Conservation (phyloP, 2,797 vertebrate species). For the Carapus acus region DNA sequence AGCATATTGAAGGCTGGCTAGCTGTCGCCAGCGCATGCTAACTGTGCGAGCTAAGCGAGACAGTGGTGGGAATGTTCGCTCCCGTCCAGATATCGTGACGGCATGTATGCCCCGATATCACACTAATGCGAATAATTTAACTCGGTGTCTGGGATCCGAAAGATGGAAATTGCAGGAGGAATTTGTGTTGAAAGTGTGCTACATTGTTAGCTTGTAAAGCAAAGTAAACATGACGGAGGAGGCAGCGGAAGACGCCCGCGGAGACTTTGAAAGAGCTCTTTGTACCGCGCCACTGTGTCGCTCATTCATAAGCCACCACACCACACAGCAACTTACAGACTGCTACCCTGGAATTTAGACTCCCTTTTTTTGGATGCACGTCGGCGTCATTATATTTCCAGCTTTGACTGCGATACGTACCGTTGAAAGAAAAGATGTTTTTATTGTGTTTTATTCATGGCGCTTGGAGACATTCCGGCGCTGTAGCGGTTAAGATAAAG, state of each 20-base stretch:
- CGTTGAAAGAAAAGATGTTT: too few relatives aligned
- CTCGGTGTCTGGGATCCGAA: too few relatives aligned
- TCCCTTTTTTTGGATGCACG: too few relatives aligned
- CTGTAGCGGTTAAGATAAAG: too few relatives aligned
- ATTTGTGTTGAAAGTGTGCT: too few relatives aligned
- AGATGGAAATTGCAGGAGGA: too few relatives aligned
- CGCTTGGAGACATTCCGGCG: too few relatives aligned
- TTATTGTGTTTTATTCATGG: too few relatives aligned
- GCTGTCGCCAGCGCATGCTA: constrained; percentile 21
- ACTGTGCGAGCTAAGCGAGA: constrained; percentile 6
- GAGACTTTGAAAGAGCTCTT: constrained; percentile 55
- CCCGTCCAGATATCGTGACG: neutral
- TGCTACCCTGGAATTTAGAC: neutral
- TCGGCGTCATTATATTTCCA: too few relatives aligned
- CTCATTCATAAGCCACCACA: constrained; percentile 42
- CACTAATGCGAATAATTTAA: neutral
- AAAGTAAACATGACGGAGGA: constrained; percentile 63
- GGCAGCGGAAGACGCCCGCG: constrained; percentile 59
- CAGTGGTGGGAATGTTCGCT: neutral
- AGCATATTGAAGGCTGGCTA: constrained; percentile 32
- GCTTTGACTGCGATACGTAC: too few relatives aligned
- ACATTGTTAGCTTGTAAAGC: constrained; percentile 36
- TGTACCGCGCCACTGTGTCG: constrained; percentile 51
- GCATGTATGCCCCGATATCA: neutral
- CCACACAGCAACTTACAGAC: constrained; percentile 6